A percentile compares a stretch with the other conserved stretches of the same genome.
These are phyloP conservation scores for Steromphala cineraria DNA, from an alignment of 2,888 invertebrate genomes.

Conservation along the genomic window DNA sequence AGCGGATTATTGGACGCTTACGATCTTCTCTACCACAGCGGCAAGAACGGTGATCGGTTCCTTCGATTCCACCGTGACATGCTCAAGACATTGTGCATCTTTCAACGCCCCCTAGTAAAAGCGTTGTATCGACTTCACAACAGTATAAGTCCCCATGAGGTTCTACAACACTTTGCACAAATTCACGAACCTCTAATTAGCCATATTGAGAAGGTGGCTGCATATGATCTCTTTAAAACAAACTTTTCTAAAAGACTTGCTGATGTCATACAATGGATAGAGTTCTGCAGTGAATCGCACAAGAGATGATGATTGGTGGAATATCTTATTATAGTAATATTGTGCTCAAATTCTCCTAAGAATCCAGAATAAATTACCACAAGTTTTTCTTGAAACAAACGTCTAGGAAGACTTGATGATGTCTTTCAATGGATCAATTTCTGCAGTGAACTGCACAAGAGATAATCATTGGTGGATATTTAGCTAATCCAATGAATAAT, in stretches of 20 bases:
- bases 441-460: too few species aligned
- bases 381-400: too few species aligned
- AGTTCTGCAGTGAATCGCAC: constrained; percentile 14
- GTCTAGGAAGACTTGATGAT: too few species aligned
- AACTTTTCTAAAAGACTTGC: constrained; percentile 50
- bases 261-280: constrained; percentile 52
- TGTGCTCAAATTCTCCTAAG: too few species aligned
- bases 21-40: constrained; percentile 64
- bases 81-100: constrained; percentile 72
- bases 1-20: constrained; percentile 75
- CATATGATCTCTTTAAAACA: constrained; percentile 42
- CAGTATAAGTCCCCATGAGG: constrained; percentile 43
- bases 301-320: neutral
- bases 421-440: too few species aligned
- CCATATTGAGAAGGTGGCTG: constrained; percentile 41
- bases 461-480: too few species aligned
- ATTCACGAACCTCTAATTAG: constrained; percentile 51
- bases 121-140: constrained; percentile 41
- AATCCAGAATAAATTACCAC: too few species aligned
- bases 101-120: constrained; percentile 63
- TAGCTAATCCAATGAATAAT: too few species aligned
- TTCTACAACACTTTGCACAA: constrained; percentile 48
- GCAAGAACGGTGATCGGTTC: constrained; percentile 52
- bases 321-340: too few species aligned
- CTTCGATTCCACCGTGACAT: constrained; percentile 66